phyloP scores from a whole-genome alignment of 2,888 invertebrate genomes.

The Teleiodes luculella region DNA sequence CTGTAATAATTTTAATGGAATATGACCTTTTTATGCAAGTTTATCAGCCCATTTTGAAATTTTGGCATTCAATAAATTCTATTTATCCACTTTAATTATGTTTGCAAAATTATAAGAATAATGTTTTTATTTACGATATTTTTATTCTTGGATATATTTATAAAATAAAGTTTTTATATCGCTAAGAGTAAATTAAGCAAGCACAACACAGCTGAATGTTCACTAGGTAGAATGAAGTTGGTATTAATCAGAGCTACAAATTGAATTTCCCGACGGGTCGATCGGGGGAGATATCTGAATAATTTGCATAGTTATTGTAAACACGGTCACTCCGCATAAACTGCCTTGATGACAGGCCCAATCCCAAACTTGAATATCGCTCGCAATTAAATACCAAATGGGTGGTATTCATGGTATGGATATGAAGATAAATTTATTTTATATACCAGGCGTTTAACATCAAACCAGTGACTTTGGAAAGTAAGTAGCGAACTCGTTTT shows the following conservation, averaged over 20 bases:
- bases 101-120: no score
- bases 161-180: background rate
- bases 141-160: no score
- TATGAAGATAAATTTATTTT: background rate
- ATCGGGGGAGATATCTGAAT: constrained; percentile 68
- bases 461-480: no score
- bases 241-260: constrained; percentile 74
- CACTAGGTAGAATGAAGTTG: constrained; percentile 46
- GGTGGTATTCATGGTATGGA: background rate
- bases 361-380: constrained; percentile 59
- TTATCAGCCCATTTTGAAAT: no score
- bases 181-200: background rate
- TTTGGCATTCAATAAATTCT: no score
- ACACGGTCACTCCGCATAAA: constrained; percentile 73
- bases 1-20: no score
- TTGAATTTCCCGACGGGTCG: constrained; percentile 66
- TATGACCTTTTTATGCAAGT: no score
- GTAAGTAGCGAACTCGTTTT: no score
- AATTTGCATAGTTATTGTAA: constrained; percentile 78
- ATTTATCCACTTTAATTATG: no score
- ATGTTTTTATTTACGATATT: no score
- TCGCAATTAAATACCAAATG: constrained; percentile 22
- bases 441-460: no score
- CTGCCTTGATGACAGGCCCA: constrained; percentile 61
- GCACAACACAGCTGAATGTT: background rate